Percentiles rank a stretch among this genome's conserved stretches.
Conservation (phyloP, 92 coral and sea anemone genomes). For the Virgularia gustaviana region DNA sequence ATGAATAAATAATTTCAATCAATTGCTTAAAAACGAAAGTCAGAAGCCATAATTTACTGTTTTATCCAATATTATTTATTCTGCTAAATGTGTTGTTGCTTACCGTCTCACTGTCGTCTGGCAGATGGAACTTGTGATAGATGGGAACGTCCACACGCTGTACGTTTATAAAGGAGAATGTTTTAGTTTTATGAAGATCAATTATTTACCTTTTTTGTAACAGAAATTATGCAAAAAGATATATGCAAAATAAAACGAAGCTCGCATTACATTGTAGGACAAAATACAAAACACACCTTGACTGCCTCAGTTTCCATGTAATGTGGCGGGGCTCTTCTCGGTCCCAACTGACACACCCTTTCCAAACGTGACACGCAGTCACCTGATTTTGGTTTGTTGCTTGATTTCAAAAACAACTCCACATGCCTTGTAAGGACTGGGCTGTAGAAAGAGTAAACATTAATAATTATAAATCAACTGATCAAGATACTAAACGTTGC, state of each 20-base stretch:
- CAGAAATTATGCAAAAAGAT: too few species aligned
- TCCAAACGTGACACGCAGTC: constrained; percentile 17
- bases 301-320: constrained; percentile 38
- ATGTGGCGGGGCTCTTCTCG: constrained; percentile 38
- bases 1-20: too few species aligned
- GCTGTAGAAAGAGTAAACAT: background rate
- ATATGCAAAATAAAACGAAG: too few species aligned
- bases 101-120: constrained; percentile 35
- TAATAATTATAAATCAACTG: background rate
- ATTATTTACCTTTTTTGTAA: too few species aligned
- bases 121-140: constrained; percentile 26
- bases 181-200: too few species aligned
- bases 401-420: constrained; percentile 30
- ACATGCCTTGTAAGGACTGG: constrained; percentile 17
- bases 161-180: too few species aligned
- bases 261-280: background rate
- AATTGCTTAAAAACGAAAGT: too few species aligned
- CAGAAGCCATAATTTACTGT: too few species aligned
- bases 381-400: constrained; percentile 7
- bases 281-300: background rate
- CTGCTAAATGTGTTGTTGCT: too few species aligned
- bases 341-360: constrained; percentile 17
- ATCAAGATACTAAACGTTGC: background rate
- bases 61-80: too few species aligned
- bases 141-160: constrained; percentile 11